Base-by-base conservation (phyloP, 2,888 invertebrate genomes). In the Ceraclea dissimilis region DNA sequence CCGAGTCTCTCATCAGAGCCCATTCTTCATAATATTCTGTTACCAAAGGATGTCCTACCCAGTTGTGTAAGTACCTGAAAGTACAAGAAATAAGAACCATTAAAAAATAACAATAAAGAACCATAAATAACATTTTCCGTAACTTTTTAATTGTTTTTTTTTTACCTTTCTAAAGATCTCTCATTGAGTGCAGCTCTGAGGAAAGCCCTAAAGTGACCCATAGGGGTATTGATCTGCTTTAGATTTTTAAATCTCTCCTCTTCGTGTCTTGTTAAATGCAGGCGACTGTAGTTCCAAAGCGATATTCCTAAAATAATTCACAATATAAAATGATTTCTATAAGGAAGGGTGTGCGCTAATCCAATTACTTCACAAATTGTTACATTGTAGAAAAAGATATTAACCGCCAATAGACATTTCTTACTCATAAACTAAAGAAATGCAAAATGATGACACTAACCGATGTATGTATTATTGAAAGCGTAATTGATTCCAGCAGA, bases 151-250 rank as follows among this genome's bases (percentile, higher is more conserved):
- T n/a, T n/a, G n/a, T n/a, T 26, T 6, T 26, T 26, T 19, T 10
- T 34, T 22, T 31, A 82, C 74, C 86, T 83, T 67, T 93, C 92
- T 47, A 97, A 76, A 0, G 93, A 91, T 65, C 90, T 83, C 70
- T 97, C 97, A 76, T 97, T 97, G 20, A 97, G 78, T 2, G 92
- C 80, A 17, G 93, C 87, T 62, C 96, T 79, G 22, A 97, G 80
- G 84, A 96, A 95, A 20, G 95, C 92, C 66, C 91, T 82, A 19
- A 90, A 90, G 65, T 89, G 80, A 16, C 93, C 93, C 51, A 84
- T 78, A n/a, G 77, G 76, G 5, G 77, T 76, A 60, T 76, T 77
- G 49, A 78, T 74, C 60, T 74, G 74, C 11, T 75, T 68, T 1
- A 78, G 67, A 52, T 86, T 80, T 65, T 83, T 80, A 70, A 90